Base-by-base conservation (phyloP, 2,888 invertebrate species). In the Halictus ligatus region DNA sequence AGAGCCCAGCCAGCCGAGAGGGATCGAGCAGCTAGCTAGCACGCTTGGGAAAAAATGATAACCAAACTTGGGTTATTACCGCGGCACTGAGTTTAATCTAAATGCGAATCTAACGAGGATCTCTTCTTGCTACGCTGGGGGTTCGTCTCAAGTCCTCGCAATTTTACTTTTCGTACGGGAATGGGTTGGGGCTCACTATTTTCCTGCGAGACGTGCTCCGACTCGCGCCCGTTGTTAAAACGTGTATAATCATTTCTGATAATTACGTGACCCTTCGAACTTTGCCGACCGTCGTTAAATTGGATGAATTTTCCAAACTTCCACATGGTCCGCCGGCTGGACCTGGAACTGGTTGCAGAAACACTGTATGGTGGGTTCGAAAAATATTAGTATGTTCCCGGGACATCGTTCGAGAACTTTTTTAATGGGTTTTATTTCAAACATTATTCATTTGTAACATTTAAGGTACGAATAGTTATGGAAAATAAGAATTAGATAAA, bases 41-140 rank as follows among this genome's bases (percentile, higher is more conserved):
- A 71, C 75, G 80, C n/a, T 29, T 46, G 69, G 80, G 88, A 88
- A 91, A 90, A 90, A 90, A 89, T 86, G 85, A 86, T 89, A 83
- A 86, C 83, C 85, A 90, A 93, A 92, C 89, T 92, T 92, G 84
- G 85, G 88, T 89, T 92, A 92, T 93, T 94, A 91, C 86, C 84
- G 78, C 81, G 87, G 78, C 88, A 88, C 80, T 78, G 75, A 84
- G 87, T 87, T 87, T 89, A 90, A 94, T 94, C 94, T 94, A 92
- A 94, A 94, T 93, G 92, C 90, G 92, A 93, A 94, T 94, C 92
- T 93, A 92, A 94, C 91, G 92, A 94, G 92, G 71, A 88, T 83
- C 80, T 83, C 69, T 69, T 40, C 69, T 64, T 18, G 15, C 29
- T 64, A 29, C 84, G 82, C 77, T 18, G 43, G 50, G 67, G 67